Conservation (phyloP, 1,140 invertebrate genomes). For the Acromyrmex heyeri region DNA sequence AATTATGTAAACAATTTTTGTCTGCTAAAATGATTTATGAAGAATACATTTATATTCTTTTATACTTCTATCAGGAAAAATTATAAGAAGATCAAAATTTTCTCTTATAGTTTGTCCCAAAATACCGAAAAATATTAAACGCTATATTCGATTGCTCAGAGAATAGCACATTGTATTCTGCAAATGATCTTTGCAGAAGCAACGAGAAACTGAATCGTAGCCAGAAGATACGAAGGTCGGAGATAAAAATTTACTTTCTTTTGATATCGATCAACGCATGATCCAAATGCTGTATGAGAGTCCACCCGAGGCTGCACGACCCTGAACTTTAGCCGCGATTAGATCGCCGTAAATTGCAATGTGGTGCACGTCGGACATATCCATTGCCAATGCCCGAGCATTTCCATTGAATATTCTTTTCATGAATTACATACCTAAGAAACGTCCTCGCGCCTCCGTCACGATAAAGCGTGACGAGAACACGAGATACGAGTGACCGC, state of each 20-base stretch:
- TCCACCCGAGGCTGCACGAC: slow-evolving; percentile 52
- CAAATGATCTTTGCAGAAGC: background rate
- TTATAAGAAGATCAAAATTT: background rate
- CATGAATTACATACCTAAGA: slow-evolving; percentile 81
- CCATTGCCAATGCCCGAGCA: slow-evolving; percentile 77
- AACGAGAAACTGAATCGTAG: background rate
- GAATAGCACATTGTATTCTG: slow-evolving; percentile 14
- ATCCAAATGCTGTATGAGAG: background rate
- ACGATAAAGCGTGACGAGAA: slow-evolving; percentile 77
- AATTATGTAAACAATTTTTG: background rate
- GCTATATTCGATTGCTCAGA: background rate
- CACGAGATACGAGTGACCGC: slow-evolving; percentile 68
- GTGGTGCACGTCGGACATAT: slow-evolving; percentile 82
- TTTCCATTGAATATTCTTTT: slow-evolving; percentile 83
- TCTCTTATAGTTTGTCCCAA: background rate
- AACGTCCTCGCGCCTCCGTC: slow-evolving; percentile 75
- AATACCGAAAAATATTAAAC: slow-evolving; percentile 2
- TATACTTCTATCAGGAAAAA: background rate
- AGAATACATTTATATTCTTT: background rate
- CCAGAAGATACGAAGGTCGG: background rate
- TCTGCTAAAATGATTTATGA: background rate
- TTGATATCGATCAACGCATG: slow-evolving; percentile 10
- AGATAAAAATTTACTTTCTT: slow-evolving; percentile 33
- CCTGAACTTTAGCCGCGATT: slow-evolving; percentile 81
- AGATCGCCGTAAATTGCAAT: slow-evolving; percentile 82